Conservation (phyloP, 2,113 vertebrate species). For the Myrmecophaga tridactyla region DNA sequence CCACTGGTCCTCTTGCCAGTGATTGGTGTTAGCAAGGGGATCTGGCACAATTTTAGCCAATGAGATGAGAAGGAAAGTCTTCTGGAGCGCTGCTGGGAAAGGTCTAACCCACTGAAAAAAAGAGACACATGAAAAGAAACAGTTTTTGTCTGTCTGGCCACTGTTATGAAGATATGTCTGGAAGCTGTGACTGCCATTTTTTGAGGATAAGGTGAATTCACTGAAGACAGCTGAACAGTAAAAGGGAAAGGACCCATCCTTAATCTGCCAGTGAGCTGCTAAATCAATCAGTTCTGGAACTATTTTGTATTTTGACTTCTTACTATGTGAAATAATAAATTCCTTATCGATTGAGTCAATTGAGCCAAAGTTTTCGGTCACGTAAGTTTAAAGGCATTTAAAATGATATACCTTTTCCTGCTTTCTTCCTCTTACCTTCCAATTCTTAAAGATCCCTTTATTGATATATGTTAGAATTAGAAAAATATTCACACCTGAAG, state of each 20-base stretch:
- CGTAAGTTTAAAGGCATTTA: slow-evolving; percentile 4
- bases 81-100: not conserved
- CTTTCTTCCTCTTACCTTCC: not conserved
- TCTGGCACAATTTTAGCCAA: not conserved
- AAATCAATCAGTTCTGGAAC: not conserved
- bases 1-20: not conserved
- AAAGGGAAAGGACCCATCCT: not conserved
- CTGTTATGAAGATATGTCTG: not conserved
- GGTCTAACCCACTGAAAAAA: not conserved
- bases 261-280: not conserved
- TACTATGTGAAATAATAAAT: slow-evolving; percentile 60
- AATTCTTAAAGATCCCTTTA: not conserved
- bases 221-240: not conserved
- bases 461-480: not conserved
- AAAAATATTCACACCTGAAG: not conserved
- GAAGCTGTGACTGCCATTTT: not conserved
- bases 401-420: not conserved
- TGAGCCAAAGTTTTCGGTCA: slow-evolving; percentile 8
- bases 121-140: not conserved
- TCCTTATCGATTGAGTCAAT: slow-evolving; percentile 47
- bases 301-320: slow-evolving; percentile 53
- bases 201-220: slow-evolving; percentile 21
- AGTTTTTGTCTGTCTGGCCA: not conserved
- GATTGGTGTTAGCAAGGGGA: not conserved
- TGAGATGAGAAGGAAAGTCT: not conserved